Base-by-base conservation (phyloP, 2,113 vertebrate genomes). In the Pandion haliaetus region DNA sequence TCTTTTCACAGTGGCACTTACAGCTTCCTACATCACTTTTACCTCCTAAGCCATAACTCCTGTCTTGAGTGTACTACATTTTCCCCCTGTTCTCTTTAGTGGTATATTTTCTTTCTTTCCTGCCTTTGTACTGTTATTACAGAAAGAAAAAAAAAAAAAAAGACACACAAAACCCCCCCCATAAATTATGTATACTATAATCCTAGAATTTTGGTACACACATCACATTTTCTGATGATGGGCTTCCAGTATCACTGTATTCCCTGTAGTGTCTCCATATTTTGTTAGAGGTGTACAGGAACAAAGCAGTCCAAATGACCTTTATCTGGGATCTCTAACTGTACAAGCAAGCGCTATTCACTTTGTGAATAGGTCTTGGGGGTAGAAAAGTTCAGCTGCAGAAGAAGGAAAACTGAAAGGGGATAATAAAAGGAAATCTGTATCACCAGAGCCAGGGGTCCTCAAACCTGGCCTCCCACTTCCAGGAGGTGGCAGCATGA, bases 401-500 rank as follows among this genome's bases (percentile, higher is more conserved):
- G 62, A 63, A 81, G 13, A 82, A 34, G 76, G 78, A 34, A n/a
- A 62, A 86, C 29, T 63, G 54, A 29, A 63, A 59, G 13, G 5
- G 8, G 17, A 2, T 26, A 49, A 45, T n/a, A 57, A 63, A 83
- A 77, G 44, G 17, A 23, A 44, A 29, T 7, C 6, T 32, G 2
- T 7, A 58, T 31, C 71, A n/a, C 14, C 29, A 71, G 49, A 82
- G 62, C 16, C 31, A 66, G 45, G 47, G 83, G 54, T 70, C n/a
- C 25, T 20, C n/a, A 84, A 55, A 78, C 65, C 34, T 28, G 28
- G 19, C 29, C 54, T 71, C 72, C 78, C 42, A 10, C 45, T 74
- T 71, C 91, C 96, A 95, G 90, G 70, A 88, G 95, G 72, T 90
- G 88, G 96, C 96, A 96, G 83, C 25, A 5, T 70, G 26, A 36